phyloP scores from a whole-genome alignment of 2,113 vertebrate species.

The Aptenodytes patagonicus region DNA sequence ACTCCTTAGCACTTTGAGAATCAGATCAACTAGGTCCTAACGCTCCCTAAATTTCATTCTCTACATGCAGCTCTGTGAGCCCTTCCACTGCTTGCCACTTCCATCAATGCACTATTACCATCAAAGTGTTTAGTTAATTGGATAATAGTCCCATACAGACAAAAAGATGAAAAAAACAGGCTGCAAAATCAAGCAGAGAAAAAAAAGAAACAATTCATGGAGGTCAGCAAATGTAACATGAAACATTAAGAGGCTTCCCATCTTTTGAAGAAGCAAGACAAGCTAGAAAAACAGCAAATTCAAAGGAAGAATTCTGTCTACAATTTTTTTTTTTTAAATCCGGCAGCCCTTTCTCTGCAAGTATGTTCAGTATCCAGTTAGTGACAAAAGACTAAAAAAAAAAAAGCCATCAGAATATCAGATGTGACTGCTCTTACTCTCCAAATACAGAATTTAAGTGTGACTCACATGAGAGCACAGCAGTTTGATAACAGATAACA shows the following conservation, averaged over 20 bases:
- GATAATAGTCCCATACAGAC: neutral
- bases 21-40: neutral
- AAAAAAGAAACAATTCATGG: neutral
- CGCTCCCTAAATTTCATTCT: neutral
- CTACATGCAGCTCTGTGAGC: neutral
- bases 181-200: neutral
- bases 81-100: neutral
- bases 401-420: neutral
- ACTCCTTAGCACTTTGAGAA: neutral
- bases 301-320: neutral
- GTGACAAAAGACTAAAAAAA: neutral
- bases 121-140: neutral
- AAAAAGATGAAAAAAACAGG: neutral
- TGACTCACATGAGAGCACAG: neutral
- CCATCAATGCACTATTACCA: neutral
- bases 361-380: neutral
- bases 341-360: neutral
- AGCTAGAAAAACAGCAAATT: neutral
- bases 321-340: neutral
- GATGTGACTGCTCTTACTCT: neutral
- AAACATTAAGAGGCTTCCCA: neutral
- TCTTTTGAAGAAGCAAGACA: neutral
- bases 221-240: neutral
- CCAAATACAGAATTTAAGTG: neutral
- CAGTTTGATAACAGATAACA: neutral